Evolutionary conservation across 2,797 vertebrate genomes (phyloP), one percentile per base, ranked within the genome.

Genomic region (Merluccius polli): DNA sequence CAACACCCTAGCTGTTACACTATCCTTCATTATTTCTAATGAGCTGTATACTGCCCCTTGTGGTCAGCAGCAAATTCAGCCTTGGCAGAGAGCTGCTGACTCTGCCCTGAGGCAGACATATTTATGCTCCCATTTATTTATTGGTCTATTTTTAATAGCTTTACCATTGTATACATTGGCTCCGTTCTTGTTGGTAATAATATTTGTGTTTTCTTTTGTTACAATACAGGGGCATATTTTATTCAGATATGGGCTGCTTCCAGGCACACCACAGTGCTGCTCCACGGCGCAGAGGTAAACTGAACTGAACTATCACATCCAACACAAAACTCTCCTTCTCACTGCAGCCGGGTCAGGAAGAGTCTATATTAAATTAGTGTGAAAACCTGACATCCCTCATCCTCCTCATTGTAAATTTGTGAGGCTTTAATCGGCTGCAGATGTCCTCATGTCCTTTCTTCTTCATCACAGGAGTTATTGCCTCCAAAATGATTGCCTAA

Each of bases 401-500:
- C 85, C 79, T 85, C 81, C 88, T 92, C 85, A 30, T 90, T 83
- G 83, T 90, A 88, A 89, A 92, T 91, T 87, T 90, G 85, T 75
- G 78, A 82, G 82, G 73, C 83, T 92, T 85, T 92, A 93, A 94
- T 89, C 72, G 65, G 59, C 77, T 81, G 78, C 92, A 93, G 91
- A 93, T 93, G 92, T 90, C 74, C 74, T 71, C 35, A 77, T 82
- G 82, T 87, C 76, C 76, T 84, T 87, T 90, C 77, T 84, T 89
- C 84, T 91, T 91, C 89, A 92, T 92, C 81, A 77, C 59, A 78
- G 73, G 79, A 82, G 79, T 91, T 92, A 92, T 92, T 87, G 84
- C 89, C 92, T 91, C 91, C 83, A 90, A 92, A 92, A 92, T 92
- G 89, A 92, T 90, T 89, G 87, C 86, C 89, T 82, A 81, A 79